A percentile compares a stretch with the other conserved stretches of the same genome.
Conservation (phyloP, 2,797 vertebrate genomes). For the Babyrousa celebensis region DNA sequence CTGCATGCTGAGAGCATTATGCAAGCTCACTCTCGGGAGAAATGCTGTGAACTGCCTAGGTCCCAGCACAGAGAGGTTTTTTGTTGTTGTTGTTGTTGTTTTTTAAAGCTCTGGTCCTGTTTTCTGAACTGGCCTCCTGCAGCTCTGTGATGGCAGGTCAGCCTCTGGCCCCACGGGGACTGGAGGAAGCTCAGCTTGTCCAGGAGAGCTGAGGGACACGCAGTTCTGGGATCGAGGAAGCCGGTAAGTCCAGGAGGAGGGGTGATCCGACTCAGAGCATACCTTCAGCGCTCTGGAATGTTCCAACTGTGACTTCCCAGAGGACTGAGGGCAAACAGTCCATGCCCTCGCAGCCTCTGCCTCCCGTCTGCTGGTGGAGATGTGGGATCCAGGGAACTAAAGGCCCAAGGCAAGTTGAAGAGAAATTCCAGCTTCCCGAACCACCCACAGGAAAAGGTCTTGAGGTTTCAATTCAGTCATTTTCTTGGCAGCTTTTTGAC, state of each 20-base stretch:
- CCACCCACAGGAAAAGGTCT: background rate
- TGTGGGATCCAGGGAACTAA: too few relatives aligned
- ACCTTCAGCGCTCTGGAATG: background rate
- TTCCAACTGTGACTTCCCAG: background rate
- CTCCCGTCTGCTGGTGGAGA: background rate
- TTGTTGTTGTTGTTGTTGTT: background rate
- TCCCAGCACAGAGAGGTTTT: constrained; percentile 54
- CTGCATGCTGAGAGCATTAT: constrained; percentile 86
- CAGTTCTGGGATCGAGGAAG: background rate
- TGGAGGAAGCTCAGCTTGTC: background rate
- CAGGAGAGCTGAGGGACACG: background rate
- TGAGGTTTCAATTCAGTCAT: background rate
- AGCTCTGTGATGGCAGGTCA: constrained; percentile 65
- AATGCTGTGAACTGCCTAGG: constrained; percentile 84
- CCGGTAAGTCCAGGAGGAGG: background rate
- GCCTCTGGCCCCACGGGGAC: background rate
- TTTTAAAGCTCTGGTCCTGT: constrained; percentile 69
- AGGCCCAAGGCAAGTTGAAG: background rate
- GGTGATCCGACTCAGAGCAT: background rate
- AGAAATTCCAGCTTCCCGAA: background rate
- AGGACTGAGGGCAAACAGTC: background rate
- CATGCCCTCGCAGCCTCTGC: background rate
- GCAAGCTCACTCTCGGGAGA: constrained; percentile 87
- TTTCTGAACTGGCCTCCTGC: constrained; percentile 70
- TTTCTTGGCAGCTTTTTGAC: constrained; percentile 35